These are phyloP conservation scores for Rhinolophus sinicus DNA, from an alignment of 2,113 vertebrate species.

Conservation along the genomic window DNA sequence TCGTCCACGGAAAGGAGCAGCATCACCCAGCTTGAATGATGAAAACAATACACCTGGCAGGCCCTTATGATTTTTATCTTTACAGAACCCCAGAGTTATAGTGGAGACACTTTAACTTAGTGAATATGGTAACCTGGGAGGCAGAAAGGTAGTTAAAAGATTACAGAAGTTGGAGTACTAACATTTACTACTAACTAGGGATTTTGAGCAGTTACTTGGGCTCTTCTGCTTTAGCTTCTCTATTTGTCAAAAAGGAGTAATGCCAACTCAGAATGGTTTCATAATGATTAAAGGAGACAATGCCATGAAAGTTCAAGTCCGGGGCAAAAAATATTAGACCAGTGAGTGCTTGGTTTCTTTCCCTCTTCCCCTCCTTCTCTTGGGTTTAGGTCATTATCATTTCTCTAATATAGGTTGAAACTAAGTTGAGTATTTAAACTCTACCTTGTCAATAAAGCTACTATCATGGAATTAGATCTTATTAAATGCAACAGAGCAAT, in stretches of 20 bases:
- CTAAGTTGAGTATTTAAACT: neutral
- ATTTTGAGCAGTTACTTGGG: neutral
- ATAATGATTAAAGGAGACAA: neutral
- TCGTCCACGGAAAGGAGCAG: neutral
- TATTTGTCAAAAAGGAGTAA: neutral
- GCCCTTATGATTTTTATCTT: neutral
- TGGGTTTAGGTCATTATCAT: neutral
- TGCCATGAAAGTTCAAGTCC: neutral
- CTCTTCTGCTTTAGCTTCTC: neutral
- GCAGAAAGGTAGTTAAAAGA: neutral
- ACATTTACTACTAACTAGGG: neutral
- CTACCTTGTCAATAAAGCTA: neutral
- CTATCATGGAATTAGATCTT: neutral
- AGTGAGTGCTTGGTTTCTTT: neutral
- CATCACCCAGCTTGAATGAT: neutral
- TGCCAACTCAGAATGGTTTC: neutral
- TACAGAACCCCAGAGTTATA: neutral
- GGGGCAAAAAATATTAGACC: fast-evolving
- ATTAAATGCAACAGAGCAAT: neutral
- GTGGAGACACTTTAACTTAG: neutral
- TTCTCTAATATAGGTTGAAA: neutral
- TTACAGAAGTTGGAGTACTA: fast-evolving
- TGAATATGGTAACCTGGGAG: neutral
- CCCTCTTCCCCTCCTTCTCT: neutral
- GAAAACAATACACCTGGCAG: neutral